phyloP scores from a whole-genome alignment of 92 coral and sea anemone species.

The Metridium senile region DNA sequence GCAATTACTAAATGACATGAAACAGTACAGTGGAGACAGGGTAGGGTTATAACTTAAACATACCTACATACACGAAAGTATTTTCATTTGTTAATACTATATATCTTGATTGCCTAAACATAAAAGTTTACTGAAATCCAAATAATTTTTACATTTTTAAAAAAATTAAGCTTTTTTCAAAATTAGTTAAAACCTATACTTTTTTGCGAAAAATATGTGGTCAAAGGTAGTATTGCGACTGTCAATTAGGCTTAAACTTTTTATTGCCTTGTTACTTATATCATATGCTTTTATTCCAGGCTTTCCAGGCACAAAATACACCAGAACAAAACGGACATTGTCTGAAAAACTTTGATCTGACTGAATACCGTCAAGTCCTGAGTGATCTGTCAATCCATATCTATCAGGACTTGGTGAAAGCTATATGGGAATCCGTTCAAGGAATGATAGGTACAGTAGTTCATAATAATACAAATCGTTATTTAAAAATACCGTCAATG shows the following conservation, averaged over 20 bases:
- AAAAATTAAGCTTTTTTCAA: too few relatives aligned
- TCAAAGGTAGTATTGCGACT: too few relatives aligned
- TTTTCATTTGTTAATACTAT: too few relatives aligned
- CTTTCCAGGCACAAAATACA: conserved; percentile 96
- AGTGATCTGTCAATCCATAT: conserved; percentile 95
- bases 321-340: conserved; percentile 98
- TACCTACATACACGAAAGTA: neutral
- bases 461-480: too few relatives aligned
- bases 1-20: conserved; percentile 91
- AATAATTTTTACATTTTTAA: too few relatives aligned
- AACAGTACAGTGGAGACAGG: conserved; percentile 99
- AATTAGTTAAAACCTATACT: too few relatives aligned
- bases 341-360: conserved; percentile 92
- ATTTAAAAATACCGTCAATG: too few relatives aligned
- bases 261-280: too few relatives aligned
- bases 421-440: conserved; percentile 86
- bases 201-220: too few relatives aligned
- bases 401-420: conserved; percentile 87
- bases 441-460: conserved; percentile 77
- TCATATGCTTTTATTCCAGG: conserved; percentile 36
- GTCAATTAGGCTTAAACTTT: too few relatives aligned
- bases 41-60: conserved; percentile 51
- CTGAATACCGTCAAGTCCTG: conserved; percentile 93
- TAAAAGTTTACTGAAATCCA: neutral
- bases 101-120: neutral